Conservation (phyloP, 2,797 vertebrate species). For the Hafferia zeledoni region DNA sequence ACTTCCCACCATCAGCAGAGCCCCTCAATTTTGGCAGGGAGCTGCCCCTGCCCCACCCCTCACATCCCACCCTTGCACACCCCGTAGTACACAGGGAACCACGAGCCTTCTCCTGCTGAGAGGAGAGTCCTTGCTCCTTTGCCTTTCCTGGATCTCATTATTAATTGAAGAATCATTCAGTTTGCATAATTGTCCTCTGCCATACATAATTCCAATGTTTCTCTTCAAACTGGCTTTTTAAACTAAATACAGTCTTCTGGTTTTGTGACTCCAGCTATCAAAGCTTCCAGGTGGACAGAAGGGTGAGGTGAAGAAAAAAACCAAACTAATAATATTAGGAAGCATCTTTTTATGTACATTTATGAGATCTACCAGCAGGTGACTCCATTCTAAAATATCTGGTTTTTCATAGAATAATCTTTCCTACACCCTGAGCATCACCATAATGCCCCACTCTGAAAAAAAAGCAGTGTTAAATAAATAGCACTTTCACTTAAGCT, state of each 20-base stretch:
- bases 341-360: slow-evolving; percentile 40
- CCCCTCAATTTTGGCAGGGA: background rate
- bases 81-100: background rate
- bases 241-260: slow-evolving; percentile 67
- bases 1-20: background rate
- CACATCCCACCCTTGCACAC: rapidly evolving
- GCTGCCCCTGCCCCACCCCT: background rate
- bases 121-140: slow-evolving; percentile 42
- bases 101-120: background rate
- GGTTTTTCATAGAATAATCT: slow-evolving; percentile 51
- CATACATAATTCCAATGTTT: slow-evolving; percentile 73
- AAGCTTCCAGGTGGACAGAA: slow-evolving; percentile 42
- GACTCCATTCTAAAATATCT: slow-evolving; percentile 64
- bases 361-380: slow-evolving; percentile 68
- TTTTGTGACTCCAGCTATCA: slow-evolving; percentile 64
- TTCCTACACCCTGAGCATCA: background rate
- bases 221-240: slow-evolving; percentile 72
- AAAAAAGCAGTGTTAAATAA: slow-evolving; percentile 21
- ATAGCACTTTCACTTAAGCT: background rate
- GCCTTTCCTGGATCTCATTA: slow-evolving; percentile 71
- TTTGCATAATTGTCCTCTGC: slow-evolving; percentile 75
- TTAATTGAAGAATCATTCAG: slow-evolving; percentile 74
- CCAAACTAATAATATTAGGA: background rate
- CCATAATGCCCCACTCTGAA: background rate
- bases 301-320: background rate